These are phyloP conservation scores for Trichoplusia ni DNA, from an alignment of 1,140 invertebrate species.

Conservation along the genomic window DNA sequence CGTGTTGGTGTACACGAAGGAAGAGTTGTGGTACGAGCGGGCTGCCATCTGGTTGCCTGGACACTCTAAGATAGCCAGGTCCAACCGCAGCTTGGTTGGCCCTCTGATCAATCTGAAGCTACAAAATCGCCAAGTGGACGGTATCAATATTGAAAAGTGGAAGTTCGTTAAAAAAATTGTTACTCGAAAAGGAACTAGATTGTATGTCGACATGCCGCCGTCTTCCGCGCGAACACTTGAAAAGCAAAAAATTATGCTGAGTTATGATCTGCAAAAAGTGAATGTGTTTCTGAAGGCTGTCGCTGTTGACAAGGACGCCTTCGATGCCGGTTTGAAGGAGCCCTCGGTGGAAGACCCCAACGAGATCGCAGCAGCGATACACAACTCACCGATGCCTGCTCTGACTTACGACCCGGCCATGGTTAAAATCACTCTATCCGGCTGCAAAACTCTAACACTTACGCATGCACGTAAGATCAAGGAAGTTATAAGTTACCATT, in stretches of 20 bases:
- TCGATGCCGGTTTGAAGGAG: conserved; percentile 63
- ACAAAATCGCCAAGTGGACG: conserved; percentile 61
- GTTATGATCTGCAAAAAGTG: conserved; percentile 73
- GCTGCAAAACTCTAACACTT: conserved; percentile 49
- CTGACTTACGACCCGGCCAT: conserved; percentile 46
- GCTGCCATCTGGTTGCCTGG: conserved; percentile 75
- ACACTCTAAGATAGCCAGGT: too few relatives aligned
- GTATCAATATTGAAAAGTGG: conserved; percentile 68
- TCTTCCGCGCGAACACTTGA: conserved; percentile 60
- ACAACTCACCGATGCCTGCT: conserved; percentile 51
- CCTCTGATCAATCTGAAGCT: conserved; percentile 64
- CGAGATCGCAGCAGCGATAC: conserved; percentile 24
- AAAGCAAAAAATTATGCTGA: conserved; percentile 61
- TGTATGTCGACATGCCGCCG: conserved; percentile 73
- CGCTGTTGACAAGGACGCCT: conserved; percentile 69
- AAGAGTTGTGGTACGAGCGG: conserved; percentile 70
- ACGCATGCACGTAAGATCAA: conserved; percentile 58
- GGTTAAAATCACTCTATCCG: conserved; percentile 58
- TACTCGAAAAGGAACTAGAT: conserved; percentile 58
- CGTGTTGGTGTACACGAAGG: conserved; percentile 64
- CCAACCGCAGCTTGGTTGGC: conserved; percentile 51
- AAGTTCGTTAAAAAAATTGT: conserved; percentile 69
- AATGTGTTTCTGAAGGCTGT: conserved; percentile 64
- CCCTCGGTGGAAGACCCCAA: conserved; percentile 35
- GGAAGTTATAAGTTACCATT: conserved; percentile 58